Base-by-base conservation (phyloP, 2,888 invertebrate genomes). In the Suillia variegata region DNA sequence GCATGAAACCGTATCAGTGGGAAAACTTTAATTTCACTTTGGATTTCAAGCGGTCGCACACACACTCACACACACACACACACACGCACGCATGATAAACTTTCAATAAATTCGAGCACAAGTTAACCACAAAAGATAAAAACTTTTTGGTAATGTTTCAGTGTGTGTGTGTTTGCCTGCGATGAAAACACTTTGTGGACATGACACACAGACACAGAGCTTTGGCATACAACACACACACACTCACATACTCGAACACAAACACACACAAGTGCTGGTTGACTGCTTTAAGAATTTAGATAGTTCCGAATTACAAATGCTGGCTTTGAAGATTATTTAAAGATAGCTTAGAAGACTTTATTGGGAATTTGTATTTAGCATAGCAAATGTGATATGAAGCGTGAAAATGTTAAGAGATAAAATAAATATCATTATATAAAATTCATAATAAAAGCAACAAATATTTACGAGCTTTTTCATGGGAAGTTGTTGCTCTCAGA, bases 131-230 rank as follows among this genome's bases (percentile, higher is more conserved):
- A 17, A 20, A 3, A 45, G 38, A 38, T 38, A 45, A 17, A 45
- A 45, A 45, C 18, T 45, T 45, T 45, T 45, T 45, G 45, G 18
- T 38, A n/a, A 38, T 31, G 31, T 12, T n/a, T n/a, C n/a, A n/a
- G n/a, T n/a, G n/a, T n/a, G n/a, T n/a, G n/a, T n/a, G n/a, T n/a
- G n/a, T 31, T 31, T 31, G 31, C 12, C 31, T 6, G 15, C n/a
- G 38, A 38, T n/a, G 38, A 10, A 38, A 31, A 38, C n/a, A 38
- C 13, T 38, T 38, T 38, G n/a, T 10, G 10, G n/a, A n/a, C 38
- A 26, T 10, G 26, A 4, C 31, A 31, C 31, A 31, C 31, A 12
- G 6, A 31, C 31, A 31, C 31, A 31, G 31, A 31, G 31, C 31
- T 6, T 6, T 31, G 31, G 12, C 31, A 6, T 31, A 31, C 31